phyloP scores from a whole-genome alignment of 2,888 invertebrate species.

The Meganola albula region DNA sequence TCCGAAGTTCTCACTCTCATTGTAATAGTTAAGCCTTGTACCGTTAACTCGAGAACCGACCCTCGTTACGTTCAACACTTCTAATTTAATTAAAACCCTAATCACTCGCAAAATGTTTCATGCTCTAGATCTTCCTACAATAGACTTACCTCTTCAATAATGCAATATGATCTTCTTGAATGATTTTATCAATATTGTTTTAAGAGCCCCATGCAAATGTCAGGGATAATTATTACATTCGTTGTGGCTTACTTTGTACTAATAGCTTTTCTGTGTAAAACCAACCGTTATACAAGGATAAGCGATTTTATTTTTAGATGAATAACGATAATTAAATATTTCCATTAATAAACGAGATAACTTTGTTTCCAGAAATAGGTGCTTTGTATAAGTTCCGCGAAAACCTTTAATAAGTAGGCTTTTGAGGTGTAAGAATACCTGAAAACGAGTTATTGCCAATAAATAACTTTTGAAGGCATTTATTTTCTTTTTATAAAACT shows the following conservation, averaged over 20 bases:
- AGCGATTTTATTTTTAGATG: no score
- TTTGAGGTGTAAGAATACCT: no score
- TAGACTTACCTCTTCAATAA: conserved; percentile 1
- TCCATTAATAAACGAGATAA: no score
- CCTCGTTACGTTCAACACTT: conserved; percentile 32
- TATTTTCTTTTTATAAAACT: no score
- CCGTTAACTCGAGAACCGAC: conserved; percentile 32
- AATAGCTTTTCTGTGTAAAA: conserved; percentile 2
- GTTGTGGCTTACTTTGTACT: conserved; percentile 5
- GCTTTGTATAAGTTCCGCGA: no score
- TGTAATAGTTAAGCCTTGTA: conserved; percentile 14
- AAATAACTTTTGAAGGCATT: no score
- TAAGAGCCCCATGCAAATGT: conserved; percentile 4
- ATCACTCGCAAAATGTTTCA: conserved; percentile 23
- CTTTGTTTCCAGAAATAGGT: no score
- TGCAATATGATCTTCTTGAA: conserved; percentile 7
- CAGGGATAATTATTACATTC: conserved; percentile 7
- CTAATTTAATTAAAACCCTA: conserved; percentile 40
- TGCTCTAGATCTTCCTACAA: conserved; percentile 6
- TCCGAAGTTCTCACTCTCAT: conserved; percentile 9
- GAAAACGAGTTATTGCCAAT: no score
- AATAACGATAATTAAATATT: no score
- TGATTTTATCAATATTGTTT: conserved; percentile 10
- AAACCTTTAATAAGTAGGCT: no score
- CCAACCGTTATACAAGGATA: no score